These are phyloP conservation scores for Semotilus atromaculatus DNA, from an alignment of 2,797 vertebrate species.

Conservation along the genomic window DNA sequence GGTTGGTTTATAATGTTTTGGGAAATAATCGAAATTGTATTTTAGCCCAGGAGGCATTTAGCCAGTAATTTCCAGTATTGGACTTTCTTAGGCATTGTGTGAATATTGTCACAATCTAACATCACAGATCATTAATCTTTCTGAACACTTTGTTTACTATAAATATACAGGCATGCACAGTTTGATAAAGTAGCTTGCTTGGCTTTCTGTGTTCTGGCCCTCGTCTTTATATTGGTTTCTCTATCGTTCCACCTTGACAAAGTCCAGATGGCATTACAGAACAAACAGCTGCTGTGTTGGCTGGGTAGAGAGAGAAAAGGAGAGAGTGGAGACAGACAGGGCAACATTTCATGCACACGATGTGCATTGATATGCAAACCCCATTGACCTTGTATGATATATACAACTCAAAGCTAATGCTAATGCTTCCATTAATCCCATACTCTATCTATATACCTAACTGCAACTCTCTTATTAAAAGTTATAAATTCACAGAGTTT, in stretches of 20 bases:
- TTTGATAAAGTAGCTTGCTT: conserved; percentile 38
- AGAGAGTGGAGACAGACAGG: conserved; percentile 16
- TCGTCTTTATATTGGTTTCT: conserved; percentile 14
- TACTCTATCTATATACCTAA: conserved; percentile 2
- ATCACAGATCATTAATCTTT: conserved; percentile 30
- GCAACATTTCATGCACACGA: conserved; percentile 18
- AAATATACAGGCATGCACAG: conserved; percentile 1
- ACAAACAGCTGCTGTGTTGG: conserved; percentile 38
- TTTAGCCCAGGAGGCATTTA: not conserved
- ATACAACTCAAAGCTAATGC: conserved; percentile 17
- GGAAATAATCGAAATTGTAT: not conserved
- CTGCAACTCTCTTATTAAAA: conserved; percentile 55
- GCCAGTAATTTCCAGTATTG: not conserved
- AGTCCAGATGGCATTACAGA: conserved; percentile 45
- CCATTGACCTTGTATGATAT: conserved; percentile 3
- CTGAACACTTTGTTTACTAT: conserved; percentile 33
- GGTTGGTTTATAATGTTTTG: not conserved
- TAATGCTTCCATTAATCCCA: conserved; percentile 11
- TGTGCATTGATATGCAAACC: conserved; percentile 11
- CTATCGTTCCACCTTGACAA: conserved; percentile 39
- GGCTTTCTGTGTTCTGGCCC: conserved; percentile 8
- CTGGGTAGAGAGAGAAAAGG: not conserved
- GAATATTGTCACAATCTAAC: conserved; percentile 9
- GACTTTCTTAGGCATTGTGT: not conserved
- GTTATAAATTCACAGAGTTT: conserved; percentile 57